These are phyloP conservation scores for Parnassius apollo DNA, from an alignment of 2,888 invertebrate genomes.

Conservation along the genomic window DNA sequence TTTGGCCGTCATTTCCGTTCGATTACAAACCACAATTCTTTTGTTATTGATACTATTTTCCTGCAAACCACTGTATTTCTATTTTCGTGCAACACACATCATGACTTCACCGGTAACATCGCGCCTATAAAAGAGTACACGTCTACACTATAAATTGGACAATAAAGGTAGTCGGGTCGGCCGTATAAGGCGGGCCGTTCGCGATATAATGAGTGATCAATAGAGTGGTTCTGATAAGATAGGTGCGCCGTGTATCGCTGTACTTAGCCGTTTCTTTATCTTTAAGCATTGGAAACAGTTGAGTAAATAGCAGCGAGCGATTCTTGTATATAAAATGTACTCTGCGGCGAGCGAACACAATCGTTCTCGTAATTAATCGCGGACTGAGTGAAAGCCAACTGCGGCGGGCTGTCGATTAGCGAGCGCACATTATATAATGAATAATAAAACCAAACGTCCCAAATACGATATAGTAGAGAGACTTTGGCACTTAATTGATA, in stretches of 20 bases:
- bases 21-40: slow-evolving; percentile 78
- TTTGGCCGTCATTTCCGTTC: slow-evolving; percentile 75
- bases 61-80: slow-evolving; percentile 74
- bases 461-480: slow-evolving; percentile 53
- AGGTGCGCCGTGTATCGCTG: slow-evolving; percentile 61
- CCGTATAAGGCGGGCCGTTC: slow-evolving; percentile 72
- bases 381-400: slow-evolving; percentile 73
- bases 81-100: slow-evolving; percentile 75
- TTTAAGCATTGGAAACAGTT: slow-evolving; percentile 74
- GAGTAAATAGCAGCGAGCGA: slow-evolving; percentile 73
- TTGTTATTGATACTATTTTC: slow-evolving; percentile 78
- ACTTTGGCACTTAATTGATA: slow-evolving; percentile 39
- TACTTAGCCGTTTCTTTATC: slow-evolving; percentile 75
- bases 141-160: slow-evolving; percentile 70
- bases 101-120: slow-evolving; percentile 78
- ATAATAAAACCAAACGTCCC: slow-evolving; percentile 74
- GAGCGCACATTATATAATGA: slow-evolving; percentile 72
- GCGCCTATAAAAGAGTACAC: slow-evolving; percentile 65
- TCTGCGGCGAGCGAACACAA: slow-evolving; percentile 63
- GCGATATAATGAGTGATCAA: slow-evolving; percentile 77
- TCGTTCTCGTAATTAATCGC: slow-evolving; percentile 72
- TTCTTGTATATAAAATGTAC: too few species aligned
- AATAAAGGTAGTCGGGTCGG: slow-evolving; percentile 74
- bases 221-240: slow-evolving; percentile 76
- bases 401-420: slow-evolving; percentile 49